phyloP scores from a whole-genome alignment of 2,113 vertebrate genomes.

The Ictalurus furcatus region DNA sequence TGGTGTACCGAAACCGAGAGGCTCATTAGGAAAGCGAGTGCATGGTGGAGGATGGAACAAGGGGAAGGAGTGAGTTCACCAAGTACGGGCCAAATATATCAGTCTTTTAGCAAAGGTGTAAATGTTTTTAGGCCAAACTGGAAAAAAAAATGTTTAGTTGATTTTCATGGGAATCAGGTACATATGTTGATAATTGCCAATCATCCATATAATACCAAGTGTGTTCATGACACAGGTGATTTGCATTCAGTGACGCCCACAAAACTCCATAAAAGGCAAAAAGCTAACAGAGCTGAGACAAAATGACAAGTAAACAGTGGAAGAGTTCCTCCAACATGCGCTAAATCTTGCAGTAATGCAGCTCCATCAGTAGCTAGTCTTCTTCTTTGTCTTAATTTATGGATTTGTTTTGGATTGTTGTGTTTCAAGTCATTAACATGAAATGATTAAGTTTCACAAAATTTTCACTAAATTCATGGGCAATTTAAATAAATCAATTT shows the following conservation, averaged over 20 bases:
- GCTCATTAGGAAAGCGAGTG: conserved; percentile 44
- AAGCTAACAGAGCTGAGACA: background rate
- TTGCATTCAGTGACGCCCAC: background rate
- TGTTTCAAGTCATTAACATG: background rate
- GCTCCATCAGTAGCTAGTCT: background rate
- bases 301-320: background rate
- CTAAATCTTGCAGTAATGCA: background rate
- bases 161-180: background rate
- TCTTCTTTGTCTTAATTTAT: background rate
- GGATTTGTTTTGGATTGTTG: background rate
- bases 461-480: background rate
- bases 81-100: background rate
- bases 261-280: background rate
- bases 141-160: background rate
- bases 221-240: background rate
- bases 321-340: background rate
- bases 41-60: conserved; percentile 5
- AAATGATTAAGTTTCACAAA: background rate
- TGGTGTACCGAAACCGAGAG: conserved; percentile 7
- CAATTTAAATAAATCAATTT: background rate
- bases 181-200: background rate
- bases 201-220: background rate
- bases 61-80: background rate
- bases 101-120: background rate
- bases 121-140: background rate